Percentiles rank a stretch among this genome's conserved stretches.
Evolutionary conservation across 2,797 vertebrate species (phyloP).

Genomic region (Cyclopterus lumpus): DNA sequence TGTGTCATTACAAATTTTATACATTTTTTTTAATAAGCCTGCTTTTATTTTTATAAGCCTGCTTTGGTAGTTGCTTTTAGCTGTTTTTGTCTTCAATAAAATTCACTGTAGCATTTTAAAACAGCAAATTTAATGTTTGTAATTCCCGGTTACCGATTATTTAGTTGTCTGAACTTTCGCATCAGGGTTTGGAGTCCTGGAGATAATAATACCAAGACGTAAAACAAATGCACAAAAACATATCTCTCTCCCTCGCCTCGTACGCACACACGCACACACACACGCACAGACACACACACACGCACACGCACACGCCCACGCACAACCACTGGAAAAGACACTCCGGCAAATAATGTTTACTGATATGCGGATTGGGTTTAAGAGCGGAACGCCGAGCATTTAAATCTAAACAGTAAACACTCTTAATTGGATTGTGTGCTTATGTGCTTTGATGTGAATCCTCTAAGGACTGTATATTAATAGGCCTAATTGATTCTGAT

Average conservation of each 20-base stretch:
- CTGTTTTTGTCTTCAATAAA: constrained; percentile 6
- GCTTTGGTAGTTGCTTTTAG: constrained; percentile 23
- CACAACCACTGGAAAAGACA: constrained; percentile 60
- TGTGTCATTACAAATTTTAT: no score
- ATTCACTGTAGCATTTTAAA: not conserved
- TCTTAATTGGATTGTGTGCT: constrained; percentile 83
- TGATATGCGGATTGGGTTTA: constrained; percentile 75
- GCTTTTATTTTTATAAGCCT: no score
- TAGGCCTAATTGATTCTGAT: constrained; percentile 81
- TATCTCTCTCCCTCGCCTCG: constrained; percentile 29
- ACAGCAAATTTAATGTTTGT: constrained; percentile 15
- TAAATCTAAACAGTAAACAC: constrained; percentile 82
- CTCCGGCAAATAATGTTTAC: constrained; percentile 72
- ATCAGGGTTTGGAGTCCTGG: constrained; percentile 1
- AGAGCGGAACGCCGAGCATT: constrained; percentile 75
- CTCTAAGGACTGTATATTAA: constrained; percentile 79
- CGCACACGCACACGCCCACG: constrained; percentile 49
- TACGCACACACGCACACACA: constrained; percentile 12
- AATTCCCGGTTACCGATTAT: constrained; percentile 5
- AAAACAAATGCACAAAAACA: constrained; percentile 31
- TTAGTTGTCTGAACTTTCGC: not conserved
- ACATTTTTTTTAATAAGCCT: no score
- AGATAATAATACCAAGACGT: constrained; percentile 6
- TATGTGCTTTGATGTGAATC: constrained; percentile 80
- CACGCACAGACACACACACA: not conserved